A percentile compares a stretch with the other conserved stretches of the same genome.
These are phyloP conservation scores for Rhinolophus sinicus DNA, from an alignment of 2,113 vertebrate species.

Conservation along the genomic window DNA sequence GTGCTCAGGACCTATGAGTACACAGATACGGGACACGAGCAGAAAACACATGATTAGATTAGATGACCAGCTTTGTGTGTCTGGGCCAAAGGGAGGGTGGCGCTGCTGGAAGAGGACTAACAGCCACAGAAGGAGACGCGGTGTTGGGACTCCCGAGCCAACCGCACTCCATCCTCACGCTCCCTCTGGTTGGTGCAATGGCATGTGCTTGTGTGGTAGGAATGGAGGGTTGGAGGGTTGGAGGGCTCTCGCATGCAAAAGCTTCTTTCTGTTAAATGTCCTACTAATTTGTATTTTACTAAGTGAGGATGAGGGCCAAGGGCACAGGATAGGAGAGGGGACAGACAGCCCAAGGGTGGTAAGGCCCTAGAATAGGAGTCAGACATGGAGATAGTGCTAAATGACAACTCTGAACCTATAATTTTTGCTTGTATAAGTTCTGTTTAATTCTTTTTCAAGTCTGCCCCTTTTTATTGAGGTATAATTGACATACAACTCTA, in stretches of 20 bases:
- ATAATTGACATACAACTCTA: neutral
- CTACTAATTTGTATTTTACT: neutral
- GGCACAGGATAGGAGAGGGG: neutral
- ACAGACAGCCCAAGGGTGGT: too few relatives aligned
- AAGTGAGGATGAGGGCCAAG: neutral
- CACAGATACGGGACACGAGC: neutral
- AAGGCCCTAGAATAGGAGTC: neutral
- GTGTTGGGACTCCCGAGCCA: neutral
- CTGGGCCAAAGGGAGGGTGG: neutral
- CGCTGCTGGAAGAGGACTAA: neutral
- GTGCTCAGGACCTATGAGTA: neutral
- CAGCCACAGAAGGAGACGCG: neutral
- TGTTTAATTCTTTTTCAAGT: neutral
- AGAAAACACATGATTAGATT: neutral
- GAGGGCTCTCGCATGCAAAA: neutral
- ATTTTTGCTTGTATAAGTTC: constrained; percentile 17
- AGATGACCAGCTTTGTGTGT: neutral
- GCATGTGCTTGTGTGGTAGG: neutral
- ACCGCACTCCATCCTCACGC: neutral
- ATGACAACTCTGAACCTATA: neutral
- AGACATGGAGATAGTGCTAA: neutral
- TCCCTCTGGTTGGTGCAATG: neutral
- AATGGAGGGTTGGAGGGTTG: neutral
- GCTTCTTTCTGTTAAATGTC: neutral
- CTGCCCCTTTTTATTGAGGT: neutral